These are phyloP conservation scores for Centropristis striata DNA, from an alignment of 2,113 vertebrate genomes.

Conservation along the genomic window DNA sequence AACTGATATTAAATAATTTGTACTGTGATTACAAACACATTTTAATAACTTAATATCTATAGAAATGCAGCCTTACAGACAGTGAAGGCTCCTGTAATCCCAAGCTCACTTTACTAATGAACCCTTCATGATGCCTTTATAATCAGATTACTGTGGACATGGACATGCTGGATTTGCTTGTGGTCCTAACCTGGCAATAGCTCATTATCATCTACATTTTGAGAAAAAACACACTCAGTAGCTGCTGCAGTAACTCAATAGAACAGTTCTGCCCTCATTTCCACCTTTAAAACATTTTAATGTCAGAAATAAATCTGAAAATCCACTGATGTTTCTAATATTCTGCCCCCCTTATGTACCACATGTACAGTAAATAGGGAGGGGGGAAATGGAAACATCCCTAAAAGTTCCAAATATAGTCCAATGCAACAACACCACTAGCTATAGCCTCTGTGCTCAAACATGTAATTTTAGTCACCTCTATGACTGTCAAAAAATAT, in stretches of 20 bases:
- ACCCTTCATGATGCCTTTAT: constrained; percentile 21
- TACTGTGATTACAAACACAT: not conserved
- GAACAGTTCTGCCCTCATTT: too few relatives aligned
- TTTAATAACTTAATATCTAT: not conserved
- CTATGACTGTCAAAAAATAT: not conserved
- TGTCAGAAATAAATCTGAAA: too few relatives aligned
- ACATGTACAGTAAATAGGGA: too few relatives aligned
- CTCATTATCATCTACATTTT: constrained; percentile 13
- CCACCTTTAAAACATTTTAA: too few relatives aligned
- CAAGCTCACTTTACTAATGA: constrained; percentile 37
- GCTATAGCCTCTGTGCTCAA: not conserved
- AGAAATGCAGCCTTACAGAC: not conserved
- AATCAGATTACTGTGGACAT: constrained; percentile 71
- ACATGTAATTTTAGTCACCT: not conserved
- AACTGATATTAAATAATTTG: not conserved
- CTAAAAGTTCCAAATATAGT: too few relatives aligned
- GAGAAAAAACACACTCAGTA: too few relatives aligned
- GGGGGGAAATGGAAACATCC: too few relatives aligned
- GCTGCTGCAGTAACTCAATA: too few relatives aligned
- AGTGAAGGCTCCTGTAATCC: constrained; percentile 37
- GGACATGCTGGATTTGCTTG: constrained; percentile 57
- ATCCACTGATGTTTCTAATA: too few relatives aligned
- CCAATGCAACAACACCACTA: not conserved
- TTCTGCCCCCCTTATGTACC: too few relatives aligned
- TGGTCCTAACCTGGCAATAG: not conserved